Conservation (phyloP, 1,140 invertebrate genomes). For the Littorina saxatilis region DNA sequence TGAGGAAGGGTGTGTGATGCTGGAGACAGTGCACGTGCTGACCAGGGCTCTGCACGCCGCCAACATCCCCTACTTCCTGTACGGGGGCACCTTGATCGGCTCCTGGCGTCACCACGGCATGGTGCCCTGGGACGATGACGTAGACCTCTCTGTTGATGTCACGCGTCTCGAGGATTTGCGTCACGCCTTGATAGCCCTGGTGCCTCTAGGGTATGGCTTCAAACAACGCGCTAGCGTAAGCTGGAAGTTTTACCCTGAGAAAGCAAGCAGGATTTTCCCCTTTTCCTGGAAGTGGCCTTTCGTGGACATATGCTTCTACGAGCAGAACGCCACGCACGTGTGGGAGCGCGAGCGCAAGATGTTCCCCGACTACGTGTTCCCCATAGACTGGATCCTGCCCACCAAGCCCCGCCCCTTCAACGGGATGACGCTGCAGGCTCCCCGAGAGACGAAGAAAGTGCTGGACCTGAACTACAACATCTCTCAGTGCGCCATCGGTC, state of each 20-base stretch:
- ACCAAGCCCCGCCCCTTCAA: too few relatives aligned
- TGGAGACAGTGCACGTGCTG: constrained; percentile 49
- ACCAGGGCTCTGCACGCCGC: constrained; percentile 37
- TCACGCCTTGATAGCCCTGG: constrained; percentile 31
- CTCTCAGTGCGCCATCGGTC: too few relatives aligned
- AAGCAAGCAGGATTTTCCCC: too few relatives aligned
- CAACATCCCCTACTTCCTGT: constrained; percentile 59
- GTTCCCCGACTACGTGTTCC: too few relatives aligned
- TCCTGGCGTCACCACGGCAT: constrained; percentile 61
- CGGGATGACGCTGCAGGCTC: too few relatives aligned
- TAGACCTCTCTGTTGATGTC: constrained; percentile 59
- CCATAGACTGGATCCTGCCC: too few relatives aligned
- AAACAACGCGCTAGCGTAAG: too few relatives aligned
- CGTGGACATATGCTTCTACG: constrained; percentile 50
- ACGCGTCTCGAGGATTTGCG: constrained; percentile 44
- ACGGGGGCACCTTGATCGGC: constrained; percentile 61
- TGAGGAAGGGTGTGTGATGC: constrained; percentile 31
- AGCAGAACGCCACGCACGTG: constrained; percentile 47
- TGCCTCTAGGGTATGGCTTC: too few relatives aligned
- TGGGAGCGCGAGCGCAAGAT: constrained; percentile 47
- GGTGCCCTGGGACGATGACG: constrained; percentile 71
- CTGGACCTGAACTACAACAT: too few relatives aligned
- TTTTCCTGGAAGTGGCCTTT: constrained; percentile 46
- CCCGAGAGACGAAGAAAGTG: too few relatives aligned
- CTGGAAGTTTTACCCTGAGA: too few relatives aligned